phyloP scores from a whole-genome alignment of 2,797 vertebrate genomes.

The Sciaenops ocellatus region DNA sequence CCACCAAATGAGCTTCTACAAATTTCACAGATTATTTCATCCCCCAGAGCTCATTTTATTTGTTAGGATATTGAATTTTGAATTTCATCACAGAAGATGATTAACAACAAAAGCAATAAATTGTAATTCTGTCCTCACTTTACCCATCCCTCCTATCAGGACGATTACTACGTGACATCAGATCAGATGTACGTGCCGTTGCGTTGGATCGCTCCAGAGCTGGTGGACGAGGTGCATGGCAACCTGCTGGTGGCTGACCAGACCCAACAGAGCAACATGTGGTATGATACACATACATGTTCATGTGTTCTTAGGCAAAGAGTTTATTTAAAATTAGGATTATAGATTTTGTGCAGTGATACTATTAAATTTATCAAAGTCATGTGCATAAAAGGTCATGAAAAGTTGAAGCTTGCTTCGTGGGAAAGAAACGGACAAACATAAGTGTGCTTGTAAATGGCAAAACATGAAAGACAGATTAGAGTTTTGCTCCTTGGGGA shows the following conservation, averaged over 20 bases:
- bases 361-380: too few relatives aligned
- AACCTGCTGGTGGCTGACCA: slow-evolving; percentile 94
- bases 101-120: background rate
- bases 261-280: slow-evolving; percentile 96
- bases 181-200: slow-evolving; percentile 95
- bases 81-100: background rate
- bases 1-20: background rate
- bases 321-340: too few relatives aligned
- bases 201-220: slow-evolving; percentile 97
- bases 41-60: background rate
- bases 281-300: slow-evolving; percentile 80
- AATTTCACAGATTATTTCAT: background rate
- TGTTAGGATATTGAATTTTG: background rate
- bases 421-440: background rate
- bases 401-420: background rate
- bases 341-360: too few relatives aligned
- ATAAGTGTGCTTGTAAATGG: background rate
- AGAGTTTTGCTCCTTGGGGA: too few relatives aligned
- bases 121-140: background rate
- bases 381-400: background rate
- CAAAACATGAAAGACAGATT: background rate
- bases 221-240: slow-evolving; percentile 95
- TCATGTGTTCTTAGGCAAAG: background rate
- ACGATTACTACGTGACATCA: slow-evolving; percentile 94
- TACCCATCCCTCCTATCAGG: slow-evolving; percentile 77